A percentile compares a stretch with the other conserved stretches of the same genome.
These are phyloP conservation scores for Conus canariensis DNA, from an alignment of 2,888 invertebrate genomes.

Conservation along the genomic window DNA sequence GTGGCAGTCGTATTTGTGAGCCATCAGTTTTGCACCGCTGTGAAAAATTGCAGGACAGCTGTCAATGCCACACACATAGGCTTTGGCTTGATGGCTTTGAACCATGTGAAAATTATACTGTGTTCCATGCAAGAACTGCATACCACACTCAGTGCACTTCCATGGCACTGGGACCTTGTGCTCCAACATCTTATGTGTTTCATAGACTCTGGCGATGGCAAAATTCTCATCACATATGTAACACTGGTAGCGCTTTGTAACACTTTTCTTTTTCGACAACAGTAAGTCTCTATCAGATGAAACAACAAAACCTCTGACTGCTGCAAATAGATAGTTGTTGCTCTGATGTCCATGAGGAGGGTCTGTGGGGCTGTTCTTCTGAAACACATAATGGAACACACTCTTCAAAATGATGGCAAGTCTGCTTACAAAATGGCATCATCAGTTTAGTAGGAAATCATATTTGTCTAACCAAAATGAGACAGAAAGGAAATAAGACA, in stretches of 20 bases:
- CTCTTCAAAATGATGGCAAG: neutral
- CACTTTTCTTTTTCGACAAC: neutral
- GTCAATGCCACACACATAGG: neutral
- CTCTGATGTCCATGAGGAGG: neutral
- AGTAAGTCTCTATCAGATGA: constrained; percentile 11
- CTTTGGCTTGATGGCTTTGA: neutral
- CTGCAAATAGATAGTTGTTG: neutral
- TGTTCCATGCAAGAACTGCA: constrained; percentile 34
- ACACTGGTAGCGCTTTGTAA: constrained; percentile 23
- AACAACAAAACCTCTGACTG: constrained; percentile 19
- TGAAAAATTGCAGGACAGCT: neutral
- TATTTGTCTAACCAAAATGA: neutral
- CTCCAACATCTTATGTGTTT: constrained; percentile 36
- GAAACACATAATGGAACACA: neutral
- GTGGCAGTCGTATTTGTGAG: neutral
- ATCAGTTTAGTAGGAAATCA: too few species aligned
- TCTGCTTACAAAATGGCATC: neutral
- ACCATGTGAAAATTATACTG: constrained; percentile 14
- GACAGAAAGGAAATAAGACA: too few species aligned
- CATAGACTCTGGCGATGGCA: constrained; percentile 30
- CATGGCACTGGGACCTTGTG: constrained; percentile 19
- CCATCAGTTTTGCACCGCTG: neutral
- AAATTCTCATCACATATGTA: constrained; percentile 2
- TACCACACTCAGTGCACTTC: constrained; percentile 38
- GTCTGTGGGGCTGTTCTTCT: neutral